Base-by-base conservation (phyloP, 2,113 vertebrate genomes). In the Hepsetus odoe region DNA sequence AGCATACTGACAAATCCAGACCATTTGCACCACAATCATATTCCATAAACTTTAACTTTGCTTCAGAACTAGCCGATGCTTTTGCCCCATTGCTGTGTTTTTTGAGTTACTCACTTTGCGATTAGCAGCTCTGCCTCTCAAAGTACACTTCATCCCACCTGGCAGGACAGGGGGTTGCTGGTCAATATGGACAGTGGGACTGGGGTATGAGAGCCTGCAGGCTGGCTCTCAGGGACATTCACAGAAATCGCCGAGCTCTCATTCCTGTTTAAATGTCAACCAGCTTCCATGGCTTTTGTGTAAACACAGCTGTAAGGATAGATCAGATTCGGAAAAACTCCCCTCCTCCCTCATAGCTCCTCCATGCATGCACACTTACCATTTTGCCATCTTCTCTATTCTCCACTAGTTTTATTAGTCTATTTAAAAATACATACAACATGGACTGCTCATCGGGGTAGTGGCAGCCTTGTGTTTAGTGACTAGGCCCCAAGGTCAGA, bases 211-310 rank as follows among this genome's bases (percentile, higher is more conserved):
- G 56, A 44, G 55, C 16, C 4, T 20, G 44, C 35, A 58, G 18
- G 30, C 18, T 1, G 85, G 58, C 74, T 73, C 82, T 30, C 55
- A 51, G 74, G 75, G 61, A 53, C 55, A 33, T 80, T 72, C 81
- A 55, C 26, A 61, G 77, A 78, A 86, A 80, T 83, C 64, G 40
- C 61, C 18, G 28, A 61, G 71, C 81, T 77, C 83, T 74, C 79
- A 85, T 89, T 83, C 72, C 40, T 26, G 79, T 51, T 68, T 86
- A 80, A 89, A 87, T 86, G 87, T 86, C 83, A 87, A 69, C 62
- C 62, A 71, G 80, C 77, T 79, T 83, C 59, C 78, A 51, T 75
- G 74, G 40, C 53, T 22, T 72, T 69, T 68, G 59, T 72, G 80
- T 86, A 84, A 87, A 84, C 80, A 80, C 81, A 83, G 85, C 59